Evolutionary conservation across 2,888 invertebrate species (phyloP).

Genomic region (Ophraella communa): DNA sequence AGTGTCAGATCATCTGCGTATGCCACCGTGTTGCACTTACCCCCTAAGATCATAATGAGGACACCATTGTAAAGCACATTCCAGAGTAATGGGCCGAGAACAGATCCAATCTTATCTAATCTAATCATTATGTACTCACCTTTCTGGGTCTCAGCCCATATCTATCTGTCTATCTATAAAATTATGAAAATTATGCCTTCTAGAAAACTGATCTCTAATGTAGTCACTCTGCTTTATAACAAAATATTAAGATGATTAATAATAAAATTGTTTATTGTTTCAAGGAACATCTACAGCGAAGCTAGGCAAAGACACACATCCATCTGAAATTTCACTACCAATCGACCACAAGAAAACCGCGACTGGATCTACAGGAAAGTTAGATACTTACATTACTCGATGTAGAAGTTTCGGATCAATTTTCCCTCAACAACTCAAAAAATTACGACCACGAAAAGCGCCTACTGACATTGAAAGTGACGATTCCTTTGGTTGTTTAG

Average conservation of each 20-base stretch:
- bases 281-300: conserved; percentile 28
- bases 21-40: too few relatives aligned
- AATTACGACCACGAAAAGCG: conserved; percentile 51
- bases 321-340: conserved; percentile 25
- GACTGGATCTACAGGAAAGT: conserved; percentile 54
- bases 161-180: too few relatives aligned
- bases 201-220: background rate
- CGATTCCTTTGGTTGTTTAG: conserved; percentile 60
- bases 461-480: conserved; percentile 59
- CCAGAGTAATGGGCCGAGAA: too few relatives aligned
- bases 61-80: too few relatives aligned
- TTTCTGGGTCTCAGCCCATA: too few relatives aligned
- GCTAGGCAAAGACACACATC: conserved; percentile 38
- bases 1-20: too few relatives aligned
- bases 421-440: conserved; percentile 59
- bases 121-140: too few relatives aligned
- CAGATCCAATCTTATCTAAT: too few relatives aligned
- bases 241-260: background rate
- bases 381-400: conserved; percentile 60
- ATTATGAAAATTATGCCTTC: too few relatives aligned
- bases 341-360: conserved; percentile 46
- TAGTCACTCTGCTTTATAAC: background rate
- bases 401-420: conserved; percentile 62
- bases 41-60: too few relatives aligned
- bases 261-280: conserved; percentile 7